Evolutionary conservation across 1,140 invertebrate genomes (phyloP), one percentile per base, ranked within the genome.

Genomic region (Spodoptera frugiperda): DNA sequence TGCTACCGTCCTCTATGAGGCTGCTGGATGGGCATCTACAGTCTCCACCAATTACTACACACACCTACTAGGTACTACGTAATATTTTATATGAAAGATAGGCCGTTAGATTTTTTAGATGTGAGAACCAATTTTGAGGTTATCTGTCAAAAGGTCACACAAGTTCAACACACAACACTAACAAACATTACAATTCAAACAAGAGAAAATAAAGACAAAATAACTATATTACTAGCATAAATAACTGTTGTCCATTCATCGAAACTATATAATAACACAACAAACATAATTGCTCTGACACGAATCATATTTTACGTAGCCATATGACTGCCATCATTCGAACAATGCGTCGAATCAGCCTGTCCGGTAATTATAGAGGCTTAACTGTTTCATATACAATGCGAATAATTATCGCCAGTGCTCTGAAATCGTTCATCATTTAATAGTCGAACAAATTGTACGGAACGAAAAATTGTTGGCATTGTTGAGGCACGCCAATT

Each of bases 371-470:
- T 93, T 92, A 86, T 82, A 85, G 85, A 84, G 87, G 84, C 85
- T 81, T 87, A 87, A 89, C 91, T 90, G 89, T 89, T 92, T 89
- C 87, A 82, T 88, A 87, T 84, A 92, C 91, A 93, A 93, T 93
- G 84, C 84, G 84, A 84, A 91, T 90, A 92, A 91, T 92, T 93
- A 90, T 82, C 82, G 84, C 88, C 84, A 72, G 80, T 84, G 79
- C 78, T 87, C 89, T 89, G 85, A 88, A 91, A 90, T 90, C 83
- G 85, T 84, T 86, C 79, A 81, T 82, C 81, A 84, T 80, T 87
- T 89, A 88, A 91, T 89, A 79, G 82, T 76, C 77, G 74, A 81
- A 86, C 83, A 83, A 85, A 90, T 63, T 75, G 71, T 74, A 74
- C 86, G 78, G 83, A 77, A 85, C 83, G 81, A 90, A 90, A 89